These are phyloP conservation scores for Anas acuta DNA, from an alignment of 2,797 vertebrate genomes.

Conservation along the genomic window DNA sequence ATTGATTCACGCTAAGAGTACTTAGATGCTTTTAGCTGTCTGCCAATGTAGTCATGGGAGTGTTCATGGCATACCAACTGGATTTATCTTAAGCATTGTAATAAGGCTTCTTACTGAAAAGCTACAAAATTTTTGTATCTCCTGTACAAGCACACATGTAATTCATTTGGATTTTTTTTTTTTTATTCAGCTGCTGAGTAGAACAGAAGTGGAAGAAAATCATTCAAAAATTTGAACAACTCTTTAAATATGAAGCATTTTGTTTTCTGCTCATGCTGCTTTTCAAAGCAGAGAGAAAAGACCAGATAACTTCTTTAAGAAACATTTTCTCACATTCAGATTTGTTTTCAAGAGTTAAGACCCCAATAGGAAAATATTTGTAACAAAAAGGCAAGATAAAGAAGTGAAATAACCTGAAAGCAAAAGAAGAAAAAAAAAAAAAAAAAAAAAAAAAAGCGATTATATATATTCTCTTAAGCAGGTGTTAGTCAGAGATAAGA, in stretches of 20 bases:
- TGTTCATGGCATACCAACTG: background rate
- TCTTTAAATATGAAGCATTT: background rate
- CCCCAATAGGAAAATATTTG: constrained; percentile 20
- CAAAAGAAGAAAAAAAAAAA: background rate
- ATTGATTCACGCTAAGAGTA: background rate
- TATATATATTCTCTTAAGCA: background rate
- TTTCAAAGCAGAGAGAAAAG: background rate
- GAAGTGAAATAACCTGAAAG: background rate
- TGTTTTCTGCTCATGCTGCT: background rate
- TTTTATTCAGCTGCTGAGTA: background rate
- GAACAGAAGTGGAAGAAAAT: background rate
- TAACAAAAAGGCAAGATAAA: constrained; percentile 25
- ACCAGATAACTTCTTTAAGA: background rate
- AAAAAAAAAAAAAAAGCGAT: background rate
- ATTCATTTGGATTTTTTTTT: background rate
- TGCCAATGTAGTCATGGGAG: background rate
- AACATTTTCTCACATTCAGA: background rate
- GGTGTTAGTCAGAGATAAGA: constrained; percentile 51
- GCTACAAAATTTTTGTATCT: background rate
- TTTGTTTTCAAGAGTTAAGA: constrained; percentile 8
- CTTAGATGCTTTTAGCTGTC: background rate
- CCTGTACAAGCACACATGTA: background rate
- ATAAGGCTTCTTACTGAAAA: background rate
- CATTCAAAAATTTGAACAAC: background rate
- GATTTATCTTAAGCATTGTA: background rate